Conservation (phyloP, 2,797 vertebrate species). For the Lateolabrax maculatus region DNA sequence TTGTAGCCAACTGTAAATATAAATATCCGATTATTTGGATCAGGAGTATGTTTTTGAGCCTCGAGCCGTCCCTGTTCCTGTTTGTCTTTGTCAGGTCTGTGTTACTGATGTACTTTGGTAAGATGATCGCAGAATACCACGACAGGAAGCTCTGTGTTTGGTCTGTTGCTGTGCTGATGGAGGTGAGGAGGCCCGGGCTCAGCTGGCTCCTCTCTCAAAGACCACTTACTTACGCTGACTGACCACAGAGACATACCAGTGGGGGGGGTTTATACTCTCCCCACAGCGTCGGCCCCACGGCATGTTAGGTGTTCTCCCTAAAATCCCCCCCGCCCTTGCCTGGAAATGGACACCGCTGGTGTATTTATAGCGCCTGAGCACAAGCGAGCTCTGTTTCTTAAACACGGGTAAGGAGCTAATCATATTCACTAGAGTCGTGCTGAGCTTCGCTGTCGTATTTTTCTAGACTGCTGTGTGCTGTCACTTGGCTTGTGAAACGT, state of each 20-base stretch:
- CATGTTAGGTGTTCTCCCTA: slow-evolving; percentile 68
- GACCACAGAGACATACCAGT: slow-evolving; percentile 61
- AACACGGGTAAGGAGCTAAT: slow-evolving; percentile 68
- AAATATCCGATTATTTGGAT: neutral
- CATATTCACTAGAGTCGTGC: slow-evolving; percentile 40
- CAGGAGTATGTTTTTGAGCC: neutral
- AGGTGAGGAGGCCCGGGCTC: slow-evolving; percentile 57
- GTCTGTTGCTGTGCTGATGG: slow-evolving; percentile 18
- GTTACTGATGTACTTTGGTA: neutral
- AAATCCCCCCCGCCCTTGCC: slow-evolving; percentile 44
- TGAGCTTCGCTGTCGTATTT: slow-evolving; percentile 47
- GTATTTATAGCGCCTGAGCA: slow-evolving; percentile 86
- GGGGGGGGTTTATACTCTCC: slow-evolving; percentile 51
- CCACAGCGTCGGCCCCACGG: slow-evolving; percentile 39
- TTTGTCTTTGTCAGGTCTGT: slow-evolving; percentile 5
- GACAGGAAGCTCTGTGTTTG: slow-evolving; percentile 50
- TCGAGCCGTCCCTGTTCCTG: neutral
- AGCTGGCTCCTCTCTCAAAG: slow-evolving; percentile 46
- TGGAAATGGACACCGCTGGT: slow-evolving; percentile 85
- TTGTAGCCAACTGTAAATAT: neutral
- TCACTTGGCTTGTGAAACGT: slow-evolving; percentile 33
- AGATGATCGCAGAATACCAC: slow-evolving; percentile 23
- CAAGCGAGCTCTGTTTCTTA: slow-evolving; percentile 76
- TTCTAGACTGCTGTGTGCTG: slow-evolving; percentile 50
- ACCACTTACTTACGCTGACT: slow-evolving; percentile 53